These are phyloP conservation scores for Bimastos eiseni DNA, from an alignment of 2,888 invertebrate genomes.

Conservation along the genomic window DNA sequence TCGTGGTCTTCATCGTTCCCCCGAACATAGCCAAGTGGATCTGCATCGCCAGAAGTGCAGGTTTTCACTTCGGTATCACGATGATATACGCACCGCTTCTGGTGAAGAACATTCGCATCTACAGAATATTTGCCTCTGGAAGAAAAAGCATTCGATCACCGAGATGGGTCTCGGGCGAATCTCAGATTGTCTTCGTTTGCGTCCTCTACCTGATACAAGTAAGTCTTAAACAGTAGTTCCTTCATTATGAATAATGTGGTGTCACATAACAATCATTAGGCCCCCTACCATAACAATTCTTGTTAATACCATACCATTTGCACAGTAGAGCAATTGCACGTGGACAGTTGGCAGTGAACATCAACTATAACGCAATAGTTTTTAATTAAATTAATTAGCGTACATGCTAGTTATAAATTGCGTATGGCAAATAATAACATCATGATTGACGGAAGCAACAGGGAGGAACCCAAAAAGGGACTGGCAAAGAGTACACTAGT, in stretches of 20 bases:
- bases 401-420: too few relatives aligned
- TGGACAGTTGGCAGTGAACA: too few relatives aligned
- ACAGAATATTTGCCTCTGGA: constrained; percentile 46
- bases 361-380: too few relatives aligned
- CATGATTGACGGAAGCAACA: too few relatives aligned
- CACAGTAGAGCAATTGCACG: too few relatives aligned
- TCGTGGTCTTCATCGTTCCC: constrained; percentile 19
- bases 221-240: background rate
- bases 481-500: too few relatives aligned
- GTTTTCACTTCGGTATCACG: constrained; percentile 44
- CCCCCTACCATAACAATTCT: too few relatives aligned
- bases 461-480: too few relatives aligned
- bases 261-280: too few relatives aligned
- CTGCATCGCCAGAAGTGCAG: constrained; percentile 29
- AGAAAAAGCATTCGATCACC: constrained; percentile 37
- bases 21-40: background rate
- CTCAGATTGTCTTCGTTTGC: constrained; percentile 34
- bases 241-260: background rate
- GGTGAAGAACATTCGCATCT: constrained; percentile 45
- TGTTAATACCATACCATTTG: too few relatives aligned
- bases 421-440: too few relatives aligned
- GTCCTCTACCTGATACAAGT: constrained; percentile 16
- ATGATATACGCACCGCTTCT: constrained; percentile 47
- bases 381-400: too few relatives aligned
- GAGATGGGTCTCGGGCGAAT: constrained; percentile 24